phyloP scores from a whole-genome alignment of 2,888 invertebrate species.

The Chouioia cunea region DNA sequence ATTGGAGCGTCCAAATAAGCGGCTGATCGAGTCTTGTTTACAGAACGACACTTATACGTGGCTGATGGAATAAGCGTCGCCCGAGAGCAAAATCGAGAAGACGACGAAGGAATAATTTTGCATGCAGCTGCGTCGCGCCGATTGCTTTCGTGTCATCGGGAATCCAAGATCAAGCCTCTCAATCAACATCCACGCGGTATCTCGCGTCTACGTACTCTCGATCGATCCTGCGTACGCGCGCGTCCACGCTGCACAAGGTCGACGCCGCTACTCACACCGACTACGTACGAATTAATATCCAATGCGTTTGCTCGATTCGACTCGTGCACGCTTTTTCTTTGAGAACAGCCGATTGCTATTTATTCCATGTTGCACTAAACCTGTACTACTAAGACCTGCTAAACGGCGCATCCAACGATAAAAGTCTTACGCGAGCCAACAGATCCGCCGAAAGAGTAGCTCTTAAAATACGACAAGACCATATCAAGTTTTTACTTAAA shows the following conservation, averaged over 20 bases:
- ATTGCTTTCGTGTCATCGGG: conserved; percentile 25
- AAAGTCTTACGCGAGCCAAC: too few relatives aligned
- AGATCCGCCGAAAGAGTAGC: too few relatives aligned
- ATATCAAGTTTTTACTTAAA: neutral
- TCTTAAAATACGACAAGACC: too few relatives aligned
- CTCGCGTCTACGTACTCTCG: conserved; percentile 27
- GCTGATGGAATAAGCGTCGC: too few relatives aligned
- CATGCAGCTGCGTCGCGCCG: neutral
- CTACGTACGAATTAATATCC: conserved; percentile 22
- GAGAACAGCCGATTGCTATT: too few relatives aligned
- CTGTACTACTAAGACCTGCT: too few relatives aligned
- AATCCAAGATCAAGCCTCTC: conserved; percentile 36
- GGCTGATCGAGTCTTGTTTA: too few relatives aligned
- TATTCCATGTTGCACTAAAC: too few relatives aligned
- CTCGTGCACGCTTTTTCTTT: too few relatives aligned
- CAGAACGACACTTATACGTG: too few relatives aligned
- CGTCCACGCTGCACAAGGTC: conserved; percentile 42
- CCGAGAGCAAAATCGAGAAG: conserved; percentile 13
- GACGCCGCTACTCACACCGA: neutral
- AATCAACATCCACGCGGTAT: conserved; percentile 44
- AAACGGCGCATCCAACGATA: too few relatives aligned
- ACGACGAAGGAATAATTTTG: conserved; percentile 26
- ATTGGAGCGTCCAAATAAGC: too few relatives aligned
- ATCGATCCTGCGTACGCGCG: conserved; percentile 28
- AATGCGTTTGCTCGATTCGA: neutral